Evolutionary conservation across 2,888 invertebrate species (phyloP), one percentile per base, ranked within the genome.

Genomic region (Sarcophaga rosellei): DNA sequence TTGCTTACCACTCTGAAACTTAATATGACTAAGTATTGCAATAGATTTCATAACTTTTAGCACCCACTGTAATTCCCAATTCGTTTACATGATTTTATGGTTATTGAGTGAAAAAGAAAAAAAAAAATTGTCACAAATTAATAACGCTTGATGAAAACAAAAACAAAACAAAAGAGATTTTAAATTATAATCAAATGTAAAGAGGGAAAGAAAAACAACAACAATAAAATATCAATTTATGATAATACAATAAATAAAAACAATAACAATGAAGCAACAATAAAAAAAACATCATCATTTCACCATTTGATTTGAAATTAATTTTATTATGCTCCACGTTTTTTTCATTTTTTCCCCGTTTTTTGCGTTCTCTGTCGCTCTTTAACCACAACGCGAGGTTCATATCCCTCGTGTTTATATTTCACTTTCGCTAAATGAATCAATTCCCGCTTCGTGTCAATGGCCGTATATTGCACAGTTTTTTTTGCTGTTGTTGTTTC

Each of bases 361-460:
- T 53, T 53, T 5, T 15, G 17, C 53, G 5, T 17, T 53, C 53
- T 53, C 53, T 4, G 12, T 17, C 53, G 4, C 53, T 53, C 17
- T 53, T 15, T 53, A 15, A 53, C 53, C 35, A 35, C 35, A 35
- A 0, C 35, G 35, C 8, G 35, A 10, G 61, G 72, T 72, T 84
- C 15, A 69, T 73, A 21, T 62, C 61, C 21, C 57, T 11, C 59
- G 25, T 59, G 57, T 47, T 65, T 65, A 25, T 79, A 69, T 73
- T 75, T 83, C 73, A 86, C 86, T 86, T 86, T 86, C 85, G 74
- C 65, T 75, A 35, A 79, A 65, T 23, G 8, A 75, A 75, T 47
- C 20, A 44, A 23, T 63, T 72, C 17, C 17, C 45, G 62, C 68
- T 35, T 35, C 35, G 76, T 79, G 86, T 86, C 82, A 86, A 73